Conservation (phyloP, 2,797 vertebrate genomes). For the Melanotaenia pygmaea region DNA sequence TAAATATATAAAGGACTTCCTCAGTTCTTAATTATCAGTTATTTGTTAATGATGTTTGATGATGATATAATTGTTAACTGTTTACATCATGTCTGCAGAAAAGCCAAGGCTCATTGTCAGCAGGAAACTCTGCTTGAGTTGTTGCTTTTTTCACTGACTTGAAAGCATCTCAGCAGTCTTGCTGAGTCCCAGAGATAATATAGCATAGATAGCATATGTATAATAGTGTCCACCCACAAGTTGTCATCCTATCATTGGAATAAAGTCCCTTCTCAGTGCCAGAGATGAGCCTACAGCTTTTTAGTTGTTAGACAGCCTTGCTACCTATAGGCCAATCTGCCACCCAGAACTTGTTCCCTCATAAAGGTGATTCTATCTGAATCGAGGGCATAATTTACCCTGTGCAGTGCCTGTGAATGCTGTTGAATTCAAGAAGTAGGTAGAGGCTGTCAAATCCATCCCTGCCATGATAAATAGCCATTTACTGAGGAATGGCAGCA, state of each 20-base stretch:
- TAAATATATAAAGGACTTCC: neutral
- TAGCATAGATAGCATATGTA: constrained; percentile 31
- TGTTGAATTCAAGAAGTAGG: constrained; percentile 61
- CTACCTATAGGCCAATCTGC: constrained; percentile 67
- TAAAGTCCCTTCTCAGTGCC: constrained; percentile 60
- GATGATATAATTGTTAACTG: neutral
- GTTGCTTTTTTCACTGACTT: constrained; percentile 22
- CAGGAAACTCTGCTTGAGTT: constrained; percentile 7
- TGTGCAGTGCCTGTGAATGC: constrained; percentile 60
- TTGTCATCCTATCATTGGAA: constrained; percentile 57
- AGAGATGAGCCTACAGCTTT: constrained; percentile 62
- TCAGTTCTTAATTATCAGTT: constrained; percentile 2
- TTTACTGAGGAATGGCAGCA: constrained; percentile 77
- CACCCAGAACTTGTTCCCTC: constrained; percentile 64
- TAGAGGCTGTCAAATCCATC: constrained; percentile 74
- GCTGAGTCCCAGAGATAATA: constrained; percentile 31
- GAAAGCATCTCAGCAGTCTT: constrained; percentile 38
- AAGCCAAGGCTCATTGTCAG: constrained; percentile 19
- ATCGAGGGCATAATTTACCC: constrained; percentile 70
- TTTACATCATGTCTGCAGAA: neutral
- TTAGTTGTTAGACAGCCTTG: constrained; percentile 59
- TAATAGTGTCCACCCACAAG: constrained; percentile 57
- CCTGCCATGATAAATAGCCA: constrained; percentile 79
- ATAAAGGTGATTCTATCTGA: constrained; percentile 73
- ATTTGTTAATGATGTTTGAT: constrained; percentile 2